phyloP scores from a whole-genome alignment of 2,888 invertebrate species.

The Lithophane socia region DNA sequence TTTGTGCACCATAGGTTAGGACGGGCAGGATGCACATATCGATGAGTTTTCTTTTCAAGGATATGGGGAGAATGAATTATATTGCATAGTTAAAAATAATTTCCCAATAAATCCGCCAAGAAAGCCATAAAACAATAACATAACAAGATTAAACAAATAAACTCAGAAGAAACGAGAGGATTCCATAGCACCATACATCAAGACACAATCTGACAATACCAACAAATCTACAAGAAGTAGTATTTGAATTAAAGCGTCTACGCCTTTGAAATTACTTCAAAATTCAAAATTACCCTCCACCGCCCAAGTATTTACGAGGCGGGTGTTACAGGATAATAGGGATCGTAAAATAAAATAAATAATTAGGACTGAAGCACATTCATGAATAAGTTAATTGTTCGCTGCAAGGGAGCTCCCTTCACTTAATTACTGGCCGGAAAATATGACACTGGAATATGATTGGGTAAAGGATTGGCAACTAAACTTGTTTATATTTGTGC shows the following conservation, averaged over 20 bases:
- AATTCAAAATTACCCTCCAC: constrained; percentile 76
- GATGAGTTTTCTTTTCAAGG: too few species aligned
- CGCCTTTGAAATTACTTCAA: constrained; percentile 72
- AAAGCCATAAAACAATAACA: constrained; percentile 31
- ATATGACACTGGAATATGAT: constrained; percentile 76
- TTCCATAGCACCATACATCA: constrained; percentile 44
- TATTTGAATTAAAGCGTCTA: constrained; percentile 69
- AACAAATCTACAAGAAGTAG: constrained; percentile 66
- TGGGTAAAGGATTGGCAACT: constrained; percentile 65
- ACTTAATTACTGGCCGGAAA: constrained; percentile 81
- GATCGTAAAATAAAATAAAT: constrained; percentile 89
- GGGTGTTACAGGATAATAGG: constrained; percentile 85
- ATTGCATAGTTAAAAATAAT: constrained; percentile 32
- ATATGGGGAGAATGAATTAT: constrained; percentile 26
- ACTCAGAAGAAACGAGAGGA: constrained; percentile 27
- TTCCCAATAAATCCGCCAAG: constrained; percentile 22
- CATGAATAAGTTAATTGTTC: constrained; percentile 88
- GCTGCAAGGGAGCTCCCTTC: constrained; percentile 75
- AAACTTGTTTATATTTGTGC: constrained; percentile 58
- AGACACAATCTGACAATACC: constrained; percentile 38
- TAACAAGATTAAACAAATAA: constrained; percentile 58
- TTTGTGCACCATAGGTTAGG: too few species aligned
- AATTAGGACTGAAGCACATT: constrained; percentile 84
- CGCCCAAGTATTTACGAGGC: constrained; percentile 85
- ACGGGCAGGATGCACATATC: too few species aligned